Conservation (phyloP, 2,797 vertebrate genomes). For the Melopsittacus undulatus region DNA sequence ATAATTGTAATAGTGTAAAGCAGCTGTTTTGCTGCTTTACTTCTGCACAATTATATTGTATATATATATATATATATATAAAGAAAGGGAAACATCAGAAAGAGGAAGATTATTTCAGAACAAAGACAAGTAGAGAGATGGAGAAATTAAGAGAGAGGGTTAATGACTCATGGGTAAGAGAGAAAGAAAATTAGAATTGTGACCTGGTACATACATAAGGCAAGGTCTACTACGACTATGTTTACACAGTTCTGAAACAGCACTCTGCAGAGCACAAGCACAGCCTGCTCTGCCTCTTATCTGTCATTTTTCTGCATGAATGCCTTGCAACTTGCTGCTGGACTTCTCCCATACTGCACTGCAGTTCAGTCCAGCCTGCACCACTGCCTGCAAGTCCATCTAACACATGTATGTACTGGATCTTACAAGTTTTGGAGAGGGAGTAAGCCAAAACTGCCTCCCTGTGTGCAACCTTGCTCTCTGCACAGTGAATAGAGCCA, state of each 20-base stretch:
- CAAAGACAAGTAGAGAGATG: not conserved
- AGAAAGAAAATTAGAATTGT: not conserved
- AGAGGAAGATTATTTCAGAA: not conserved
- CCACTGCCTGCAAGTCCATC: fast-evolving
- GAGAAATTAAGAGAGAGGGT: not conserved
- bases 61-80: not conserved
- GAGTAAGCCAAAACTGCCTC: not conserved
- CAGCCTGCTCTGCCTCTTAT: not conserved
- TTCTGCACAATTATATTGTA: not conserved
- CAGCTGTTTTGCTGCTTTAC: not conserved
- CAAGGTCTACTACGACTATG: not conserved
- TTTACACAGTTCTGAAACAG: not conserved
- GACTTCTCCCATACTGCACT: fast-evolving
- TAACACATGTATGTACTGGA: fast-evolving
- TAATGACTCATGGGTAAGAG: not conserved
- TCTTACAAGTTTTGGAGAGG: not conserved
- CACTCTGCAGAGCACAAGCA: not conserved
- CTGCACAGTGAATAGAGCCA: not conserved
- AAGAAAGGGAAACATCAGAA: not conserved
- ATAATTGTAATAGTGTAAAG: not conserved
- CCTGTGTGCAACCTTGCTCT: fast-evolving
- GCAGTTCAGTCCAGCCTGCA: not conserved
- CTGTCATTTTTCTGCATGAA: not conserved
- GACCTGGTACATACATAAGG: not conserved
- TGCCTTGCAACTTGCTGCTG: fast-evolving